Evolutionary conservation across 2,797 vertebrate species (phyloP).

Genomic region (Bovichtus variegatus): DNA sequence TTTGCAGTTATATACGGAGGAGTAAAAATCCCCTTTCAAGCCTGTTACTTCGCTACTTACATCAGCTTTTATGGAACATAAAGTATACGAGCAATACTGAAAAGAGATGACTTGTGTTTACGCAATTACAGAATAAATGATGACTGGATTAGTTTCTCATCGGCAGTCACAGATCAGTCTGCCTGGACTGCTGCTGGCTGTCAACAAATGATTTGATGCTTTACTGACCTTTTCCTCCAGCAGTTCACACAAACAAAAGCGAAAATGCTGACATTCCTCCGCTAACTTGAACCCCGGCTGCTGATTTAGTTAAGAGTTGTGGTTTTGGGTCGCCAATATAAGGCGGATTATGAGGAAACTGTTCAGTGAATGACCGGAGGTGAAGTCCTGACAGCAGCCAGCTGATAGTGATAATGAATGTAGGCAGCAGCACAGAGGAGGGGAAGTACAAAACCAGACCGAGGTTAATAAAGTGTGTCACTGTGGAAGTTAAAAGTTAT

Average conservation of each 20-base stretch:
- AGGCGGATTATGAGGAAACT: constrained; percentile 20
- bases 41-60: neutral
- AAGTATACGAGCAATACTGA: neutral
- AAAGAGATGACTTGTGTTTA: neutral
- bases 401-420: constrained; percentile 4
- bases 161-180: constrained; percentile 35
- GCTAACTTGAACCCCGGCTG: neutral
- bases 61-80: neutral
- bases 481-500: constrained; percentile 31
- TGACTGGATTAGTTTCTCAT: constrained; percentile 15
- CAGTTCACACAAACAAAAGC: neutral
- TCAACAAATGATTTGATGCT: constrained; percentile 6
- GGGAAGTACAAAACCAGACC: constrained; percentile 46
- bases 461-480: constrained; percentile 24
- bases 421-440: neutral
- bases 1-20: neutral
- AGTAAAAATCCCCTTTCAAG: neutral
- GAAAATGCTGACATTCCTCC: constrained; percentile 6
- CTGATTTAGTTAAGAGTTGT: constrained; percentile 1
- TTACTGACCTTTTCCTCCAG: constrained; percentile 28
- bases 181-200: constrained; percentile 6
- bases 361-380: neutral
- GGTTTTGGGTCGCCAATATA: neutral
- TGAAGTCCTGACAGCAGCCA: constrained; percentile 1
- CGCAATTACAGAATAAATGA: neutral